These are phyloP conservation scores for Clarias fuscus DNA, from an alignment of 2,797 vertebrate genomes.

Conservation along the genomic window DNA sequence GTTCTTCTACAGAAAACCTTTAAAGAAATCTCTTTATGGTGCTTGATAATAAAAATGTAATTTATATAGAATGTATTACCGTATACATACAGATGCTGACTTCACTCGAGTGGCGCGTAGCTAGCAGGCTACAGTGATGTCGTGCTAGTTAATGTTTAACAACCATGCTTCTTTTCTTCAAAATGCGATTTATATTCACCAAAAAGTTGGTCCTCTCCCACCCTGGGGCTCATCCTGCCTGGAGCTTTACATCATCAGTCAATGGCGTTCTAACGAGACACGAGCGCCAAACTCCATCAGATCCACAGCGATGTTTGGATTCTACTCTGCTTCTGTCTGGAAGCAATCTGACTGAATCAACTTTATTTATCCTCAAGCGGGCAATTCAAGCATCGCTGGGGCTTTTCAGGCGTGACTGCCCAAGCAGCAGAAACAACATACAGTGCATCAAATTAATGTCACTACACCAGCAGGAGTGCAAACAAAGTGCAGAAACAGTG, in stretches of 20 bases:
- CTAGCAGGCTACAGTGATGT: neutral
- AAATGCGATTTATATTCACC: neutral
- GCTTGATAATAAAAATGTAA: neutral
- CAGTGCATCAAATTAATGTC: neutral
- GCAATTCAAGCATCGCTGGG: neutral
- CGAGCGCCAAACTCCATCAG: neutral
- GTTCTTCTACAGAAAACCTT: neutral
- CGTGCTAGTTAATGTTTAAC: neutral
- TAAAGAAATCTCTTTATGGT: neutral
- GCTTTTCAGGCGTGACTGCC: neutral
- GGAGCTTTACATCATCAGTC: neutral
- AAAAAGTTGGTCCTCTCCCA: neutral
- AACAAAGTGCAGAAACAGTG: neutral
- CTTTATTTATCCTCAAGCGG: neutral
- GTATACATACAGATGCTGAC: neutral
- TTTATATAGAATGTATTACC: neutral
- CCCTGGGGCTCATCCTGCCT: no score
- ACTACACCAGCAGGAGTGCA: neutral
- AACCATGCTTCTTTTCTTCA: neutral
- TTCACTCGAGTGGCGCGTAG: neutral
- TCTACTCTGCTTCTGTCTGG: neutral
- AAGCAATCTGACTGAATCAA: constrained; percentile 10
- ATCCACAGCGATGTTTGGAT: neutral
- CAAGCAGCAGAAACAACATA: neutral
- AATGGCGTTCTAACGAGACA: neutral